These are phyloP conservation scores for Pseudomugil tenellus DNA, from an alignment of 2,797 vertebrate species.

Conservation along the genomic window DNA sequence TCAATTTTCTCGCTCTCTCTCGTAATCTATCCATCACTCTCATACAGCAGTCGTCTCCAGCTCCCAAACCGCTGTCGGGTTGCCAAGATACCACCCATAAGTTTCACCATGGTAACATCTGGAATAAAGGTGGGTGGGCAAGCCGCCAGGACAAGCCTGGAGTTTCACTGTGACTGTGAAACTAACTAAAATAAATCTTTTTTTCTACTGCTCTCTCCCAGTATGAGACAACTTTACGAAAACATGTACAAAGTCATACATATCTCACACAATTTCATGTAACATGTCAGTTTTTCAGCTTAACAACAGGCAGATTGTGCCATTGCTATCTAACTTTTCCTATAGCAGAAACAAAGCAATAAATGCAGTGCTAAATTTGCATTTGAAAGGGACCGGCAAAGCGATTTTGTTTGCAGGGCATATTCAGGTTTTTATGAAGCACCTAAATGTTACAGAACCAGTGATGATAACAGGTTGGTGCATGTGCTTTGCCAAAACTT, in stretches of 20 bases:
- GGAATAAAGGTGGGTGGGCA: conserved; percentile 88
- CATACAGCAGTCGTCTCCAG: conserved; percentile 68
- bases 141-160: conserved; percentile 79
- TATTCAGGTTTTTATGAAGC: conserved; percentile 22
- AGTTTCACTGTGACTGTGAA: conserved; percentile 83
- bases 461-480: conserved; percentile 19
- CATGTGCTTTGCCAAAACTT: conserved; percentile 18
- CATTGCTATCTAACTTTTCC: conserved; percentile 25
- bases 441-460: conserved; percentile 6
- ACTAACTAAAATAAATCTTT: conserved; percentile 83
- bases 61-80: conserved; percentile 79
- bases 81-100: conserved; percentile 84
- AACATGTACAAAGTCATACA: background rate
- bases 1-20: conserved; percentile 73
- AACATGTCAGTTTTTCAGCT: conserved; percentile 55
- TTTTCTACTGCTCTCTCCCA: conserved; percentile 70
- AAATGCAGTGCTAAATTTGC: conserved; percentile 21
- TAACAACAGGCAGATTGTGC: conserved; percentile 31
- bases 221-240: conserved; percentile 27
- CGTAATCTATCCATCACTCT: conserved; percentile 73
- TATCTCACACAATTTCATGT: conserved; percentile 9
- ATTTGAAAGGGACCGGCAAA: conserved; percentile 22
- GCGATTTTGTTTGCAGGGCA: conserved; percentile 16
- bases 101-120: conserved; percentile 87
- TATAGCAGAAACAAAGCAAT: conserved; percentile 21